Percentiles rank a stretch among this genome's conserved stretches.
Evolutionary conservation across 2,888 invertebrate species (phyloP).

Genomic region (Diarsia mendica): DNA sequence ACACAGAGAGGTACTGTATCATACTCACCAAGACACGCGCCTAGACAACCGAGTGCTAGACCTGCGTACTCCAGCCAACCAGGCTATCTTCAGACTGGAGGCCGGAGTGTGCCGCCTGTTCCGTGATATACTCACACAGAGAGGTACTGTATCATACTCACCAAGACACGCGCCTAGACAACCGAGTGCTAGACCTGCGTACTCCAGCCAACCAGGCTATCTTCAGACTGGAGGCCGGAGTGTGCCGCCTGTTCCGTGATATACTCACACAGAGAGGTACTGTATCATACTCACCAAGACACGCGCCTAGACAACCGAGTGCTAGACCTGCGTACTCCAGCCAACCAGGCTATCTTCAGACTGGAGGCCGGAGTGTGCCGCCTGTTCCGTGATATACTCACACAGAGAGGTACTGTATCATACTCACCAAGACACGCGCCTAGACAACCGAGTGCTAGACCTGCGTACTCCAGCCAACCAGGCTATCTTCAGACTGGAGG

Average conservation of each 20-base stretch:
- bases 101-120: constrained; percentile 98
- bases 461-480: constrained; percentile 99
- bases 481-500: constrained; percentile 98
- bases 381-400: constrained; percentile 97
- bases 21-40: no score
- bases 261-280: constrained; percentile 92
- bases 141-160: constrained; percentile 72
- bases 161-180: no score
- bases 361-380: constrained; percentile 97
- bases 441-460: constrained; percentile 93
- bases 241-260: constrained; percentile 97
- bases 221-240: constrained; percentile 97
- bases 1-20: constrained; percentile 86
- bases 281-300: no score
- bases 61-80: constrained; percentile 98
- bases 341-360: constrained; percentile 99
- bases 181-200: constrained; percentile 96
- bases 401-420: constrained; percentile 83
- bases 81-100: constrained; percentile 98
- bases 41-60: constrained; percentile 93
- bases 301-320: constrained; percentile 87
- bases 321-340: constrained; percentile 97
- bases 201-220: constrained; percentile 99
- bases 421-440: no score
- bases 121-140: constrained; percentile 94